Evolutionary conservation across 2,113 vertebrate species (phyloP), one percentile per base, ranked within the genome.

Genomic region (Hymenochirus boettgeri): DNA sequence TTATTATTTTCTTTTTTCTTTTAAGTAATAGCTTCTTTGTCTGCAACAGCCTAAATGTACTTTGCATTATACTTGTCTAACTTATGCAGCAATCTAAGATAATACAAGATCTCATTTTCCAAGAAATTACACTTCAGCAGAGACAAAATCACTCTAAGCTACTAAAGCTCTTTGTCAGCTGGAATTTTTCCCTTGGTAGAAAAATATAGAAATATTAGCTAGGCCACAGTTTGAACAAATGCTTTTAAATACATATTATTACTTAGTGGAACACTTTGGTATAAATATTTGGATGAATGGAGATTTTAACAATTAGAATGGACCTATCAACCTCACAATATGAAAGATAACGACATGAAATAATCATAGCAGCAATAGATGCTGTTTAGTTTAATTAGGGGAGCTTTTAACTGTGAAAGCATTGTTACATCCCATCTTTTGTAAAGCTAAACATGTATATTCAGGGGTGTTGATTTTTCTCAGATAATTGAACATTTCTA

Each of bases 111-210:
- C 13, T 65, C 17, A 60, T 13, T 65, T 66, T 26, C 13, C 39
- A 54, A 47, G 18, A 3, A 50, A 4, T 31, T 6, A 2, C 6
- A 17, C 19, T 26, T 19, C 42, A 33, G n/a, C 23, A 71, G 64
- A 70, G 61, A 69, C 33, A 48, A 18, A 74, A 29, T 61, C 53
- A 21, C n/a, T 54, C 37, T 42, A 60, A 61, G 47, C 19, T 54
- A 15, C 24, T 24, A 47, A 66, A 67, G 13, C 5, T 3, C 12
- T 29, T 50, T 57, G 26, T 50, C 21, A 53, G 50, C 23, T 58
- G 69, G 21, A 57, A 29, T 51, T 61, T 39, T 22, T 37, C 35
- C 42, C 64, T 50, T 57, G 22, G 45, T 57, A 42, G 50, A 18
- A 17, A 53, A 31, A 22, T 15, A 21, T 15, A 46, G 9, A 53